Base-by-base conservation (phyloP, 2,113 vertebrate genomes). In the Parotia lawesii region DNA sequence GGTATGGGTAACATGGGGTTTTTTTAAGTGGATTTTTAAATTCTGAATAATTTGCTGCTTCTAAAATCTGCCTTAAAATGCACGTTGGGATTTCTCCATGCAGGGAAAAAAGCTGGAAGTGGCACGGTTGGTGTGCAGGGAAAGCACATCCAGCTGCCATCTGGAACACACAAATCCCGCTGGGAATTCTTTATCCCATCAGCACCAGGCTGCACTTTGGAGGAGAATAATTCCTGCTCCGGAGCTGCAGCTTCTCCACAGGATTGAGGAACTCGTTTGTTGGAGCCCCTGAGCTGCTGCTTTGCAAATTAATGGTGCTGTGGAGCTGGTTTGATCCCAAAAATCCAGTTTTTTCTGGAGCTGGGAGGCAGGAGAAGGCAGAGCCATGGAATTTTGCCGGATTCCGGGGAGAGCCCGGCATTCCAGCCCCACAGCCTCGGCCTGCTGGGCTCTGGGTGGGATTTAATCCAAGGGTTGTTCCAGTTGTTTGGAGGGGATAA, bases 351-450 rank as follows among this genome's bases (percentile, higher is more conserved):
- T 54, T 74, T 54, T 33, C 50, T 27, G 65, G 33, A 81, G 38
- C 33, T 16, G 33, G 40, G 29, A 23, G 57, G 76, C 22, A 2
- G 76, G 61, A 53, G 62, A 10, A 76, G 82, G 81, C 22, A 6
- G 2, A 3, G 38, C 6, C 0, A 0, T 3, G 6, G 71, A 37
- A 11, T 77, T 35, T 3, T 5, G 4, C 2, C 0, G 3, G 0
- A 6, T 18, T 35, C 60, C 23, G 5, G 45, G 60, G 50, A 47
- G 48, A 65, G 19, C 9, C 35, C 0, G 0, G 33, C 8, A 5
- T 15, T n/a, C 38, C 72, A 11, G 15, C 77, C 6, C 12, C 24
- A 1, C 6, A 9, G 54, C 60, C 53, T 13, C 3, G 0, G 9
- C 29, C 33, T 6, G 12, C 5, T 0, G 47, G 38, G 60, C 65